phyloP scores from a whole-genome alignment of 2,113 vertebrate species.

The Elephas maximus region DNA sequence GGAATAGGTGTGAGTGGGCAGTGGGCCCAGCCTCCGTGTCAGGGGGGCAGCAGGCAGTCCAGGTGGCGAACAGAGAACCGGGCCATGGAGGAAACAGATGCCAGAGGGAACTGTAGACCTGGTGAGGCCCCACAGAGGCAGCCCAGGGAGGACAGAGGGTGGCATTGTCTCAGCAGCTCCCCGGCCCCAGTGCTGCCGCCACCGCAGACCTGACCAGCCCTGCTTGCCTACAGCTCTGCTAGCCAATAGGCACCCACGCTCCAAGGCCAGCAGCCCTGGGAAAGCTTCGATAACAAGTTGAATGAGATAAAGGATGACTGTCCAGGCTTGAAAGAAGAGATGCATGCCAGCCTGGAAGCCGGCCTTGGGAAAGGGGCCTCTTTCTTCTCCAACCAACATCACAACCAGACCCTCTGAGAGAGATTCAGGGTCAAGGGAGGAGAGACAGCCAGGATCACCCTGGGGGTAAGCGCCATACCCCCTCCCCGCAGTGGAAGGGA shows the following conservation, averaged over 20 bases:
- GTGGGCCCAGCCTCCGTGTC: background rate
- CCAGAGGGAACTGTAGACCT: background rate
- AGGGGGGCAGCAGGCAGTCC: background rate
- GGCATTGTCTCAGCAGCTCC: slow-evolving; percentile 63
- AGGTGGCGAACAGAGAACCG: background rate
- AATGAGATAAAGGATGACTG: slow-evolving; percentile 69
- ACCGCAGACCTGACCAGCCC: background rate
- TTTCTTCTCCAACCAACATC: background rate
- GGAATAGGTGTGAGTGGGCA: background rate
- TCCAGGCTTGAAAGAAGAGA: background rate
- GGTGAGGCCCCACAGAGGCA: background rate
- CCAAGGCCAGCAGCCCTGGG: slow-evolving; percentile 15
- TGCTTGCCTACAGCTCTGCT: background rate
- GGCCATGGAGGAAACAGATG: background rate
- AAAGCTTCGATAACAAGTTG: slow-evolving; percentile 44
- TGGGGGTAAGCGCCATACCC: too few species aligned
- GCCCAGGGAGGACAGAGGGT: slow-evolving; percentile 40
- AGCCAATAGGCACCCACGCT: slow-evolving; percentile 10
- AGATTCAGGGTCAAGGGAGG: background rate
- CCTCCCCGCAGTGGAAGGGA: too few species aligned
- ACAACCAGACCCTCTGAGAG: background rate
- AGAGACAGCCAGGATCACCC: too few species aligned
- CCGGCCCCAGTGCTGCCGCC: background rate
- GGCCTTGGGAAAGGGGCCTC: background rate
- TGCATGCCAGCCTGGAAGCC: background rate